These are phyloP conservation scores for Rattus rattus DNA, from an alignment of 2,113 vertebrate species.

Conservation along the genomic window DNA sequence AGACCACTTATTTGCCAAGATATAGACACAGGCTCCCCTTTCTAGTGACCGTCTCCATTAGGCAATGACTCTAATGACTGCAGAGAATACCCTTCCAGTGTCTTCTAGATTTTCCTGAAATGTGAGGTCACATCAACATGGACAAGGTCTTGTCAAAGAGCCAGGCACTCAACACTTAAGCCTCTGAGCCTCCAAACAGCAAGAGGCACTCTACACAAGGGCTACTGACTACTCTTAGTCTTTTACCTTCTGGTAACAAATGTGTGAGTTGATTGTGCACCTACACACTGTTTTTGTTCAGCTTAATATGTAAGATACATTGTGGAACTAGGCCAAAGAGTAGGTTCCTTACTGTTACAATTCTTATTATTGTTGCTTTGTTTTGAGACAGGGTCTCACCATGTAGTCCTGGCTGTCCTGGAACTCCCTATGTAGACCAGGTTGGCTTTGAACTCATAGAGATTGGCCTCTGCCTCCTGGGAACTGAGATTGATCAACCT, in stretches of 20 bases:
- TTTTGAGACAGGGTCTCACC: neutral
- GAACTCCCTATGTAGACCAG: neutral
- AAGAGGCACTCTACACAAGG: neutral
- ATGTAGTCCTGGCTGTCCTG: neutral
- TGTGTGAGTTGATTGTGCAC: neutral
- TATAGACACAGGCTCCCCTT: neutral
- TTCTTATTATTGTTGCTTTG: neutral
- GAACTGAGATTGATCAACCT: neutral
- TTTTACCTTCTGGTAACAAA: neutral
- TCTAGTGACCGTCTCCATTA: neutral
- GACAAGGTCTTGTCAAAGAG: neutral
- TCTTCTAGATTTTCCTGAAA: neutral
- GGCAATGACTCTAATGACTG: neutral
- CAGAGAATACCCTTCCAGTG: neutral
- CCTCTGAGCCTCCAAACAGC: neutral
- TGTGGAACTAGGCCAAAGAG: too few species aligned
- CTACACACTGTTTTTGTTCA: neutral
- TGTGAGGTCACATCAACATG: neutral
- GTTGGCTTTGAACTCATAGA: neutral
- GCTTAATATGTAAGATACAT: neutral
- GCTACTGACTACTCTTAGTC: neutral
- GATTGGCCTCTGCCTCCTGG: too few species aligned
- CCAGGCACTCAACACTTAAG: neutral
- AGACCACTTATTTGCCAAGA: neutral
- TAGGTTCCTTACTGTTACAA: neutral